Base-by-base conservation (phyloP, 2,888 invertebrate species). In the Tiliacea aurago region DNA sequence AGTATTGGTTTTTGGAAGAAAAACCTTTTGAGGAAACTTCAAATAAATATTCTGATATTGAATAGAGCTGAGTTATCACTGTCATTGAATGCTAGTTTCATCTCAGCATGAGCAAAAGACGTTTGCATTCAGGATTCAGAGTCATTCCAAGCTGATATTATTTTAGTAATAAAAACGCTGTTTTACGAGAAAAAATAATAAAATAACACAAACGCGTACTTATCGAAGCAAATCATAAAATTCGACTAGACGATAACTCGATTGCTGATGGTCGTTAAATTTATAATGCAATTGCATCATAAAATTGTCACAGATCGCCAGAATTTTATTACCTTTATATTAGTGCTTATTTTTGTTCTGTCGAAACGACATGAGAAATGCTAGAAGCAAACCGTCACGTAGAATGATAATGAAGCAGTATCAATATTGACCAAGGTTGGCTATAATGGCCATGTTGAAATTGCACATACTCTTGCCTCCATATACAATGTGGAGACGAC, bases 231-330 rank as follows among this genome's bases (percentile, higher is more conserved):
- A 65, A 73, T 83, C 78, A 66, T 78, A 78, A 78, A 67, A 69
- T 58, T 53, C 77, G 51, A 70, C 65, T 68, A 81, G 76, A 63
- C 62, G 20, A 65, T 62, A 78, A 49, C 65, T 82, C 71, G 53
- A 79, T 78, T 76, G 76, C 41, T 68, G 62, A 75, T 63, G 56
- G 62, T 68, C 76, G 81, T 78, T 75, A 78, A 78, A 75, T 78
- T 67, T 81, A 75, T 78, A 76, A 63, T 81, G 81, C 62, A 75
- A 78, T 67, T 75, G 61, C 51, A 81, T 47, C 76, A 56, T 78
- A 78, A 81, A 78, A 53, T 47, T 63, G 81, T 67, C 68, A 45
- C 55, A 67, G 62, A 81, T 67, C 68, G 47, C 51, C 33, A 43
- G 28, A 49, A 65, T 58, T 75, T 78, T 78, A 67, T 37, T 55